These are phyloP conservation scores for Tyrannus savana DNA, from an alignment of 2,113 vertebrate genomes.

Conservation along the genomic window DNA sequence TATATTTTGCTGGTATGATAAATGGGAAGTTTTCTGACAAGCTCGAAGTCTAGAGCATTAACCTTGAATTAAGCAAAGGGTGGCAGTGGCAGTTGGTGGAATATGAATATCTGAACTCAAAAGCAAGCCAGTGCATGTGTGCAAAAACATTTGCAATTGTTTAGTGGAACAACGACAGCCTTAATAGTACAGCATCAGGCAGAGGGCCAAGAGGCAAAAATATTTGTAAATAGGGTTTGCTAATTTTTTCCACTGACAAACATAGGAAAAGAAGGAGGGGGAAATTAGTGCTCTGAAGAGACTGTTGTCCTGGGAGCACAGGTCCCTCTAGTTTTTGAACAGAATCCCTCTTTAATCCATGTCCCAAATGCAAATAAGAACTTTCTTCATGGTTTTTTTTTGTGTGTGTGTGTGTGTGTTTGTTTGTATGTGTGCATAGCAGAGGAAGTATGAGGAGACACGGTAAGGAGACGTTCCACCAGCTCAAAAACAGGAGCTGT, in stretches of 20 bases:
- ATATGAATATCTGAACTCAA: neutral
- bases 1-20: neutral
- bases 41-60: neutral
- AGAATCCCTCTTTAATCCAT: neutral
- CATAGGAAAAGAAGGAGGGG: neutral
- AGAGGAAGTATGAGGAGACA: neutral
- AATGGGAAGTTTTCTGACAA: neutral
- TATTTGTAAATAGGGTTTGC: constrained; percentile 66
- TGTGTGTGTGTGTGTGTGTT: neutral
- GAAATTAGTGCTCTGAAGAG: neutral
- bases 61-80: neutral
- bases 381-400: neutral
- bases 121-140: constrained; percentile 30
- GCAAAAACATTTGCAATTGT: constrained; percentile 61
- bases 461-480: neutral
- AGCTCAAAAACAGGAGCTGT: neutral
- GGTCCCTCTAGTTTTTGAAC: neutral
- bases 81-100: neutral
- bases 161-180: constrained; percentile 45
- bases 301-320: neutral
- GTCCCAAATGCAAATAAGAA: neutral
- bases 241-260: constrained; percentile 65
- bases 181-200: constrained; percentile 41
- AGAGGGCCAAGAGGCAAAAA: constrained; percentile 54
- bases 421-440: neutral